Base-by-base conservation (phyloP, 23 tunicate genomes). In the Halocynthia aurantium region DNA sequence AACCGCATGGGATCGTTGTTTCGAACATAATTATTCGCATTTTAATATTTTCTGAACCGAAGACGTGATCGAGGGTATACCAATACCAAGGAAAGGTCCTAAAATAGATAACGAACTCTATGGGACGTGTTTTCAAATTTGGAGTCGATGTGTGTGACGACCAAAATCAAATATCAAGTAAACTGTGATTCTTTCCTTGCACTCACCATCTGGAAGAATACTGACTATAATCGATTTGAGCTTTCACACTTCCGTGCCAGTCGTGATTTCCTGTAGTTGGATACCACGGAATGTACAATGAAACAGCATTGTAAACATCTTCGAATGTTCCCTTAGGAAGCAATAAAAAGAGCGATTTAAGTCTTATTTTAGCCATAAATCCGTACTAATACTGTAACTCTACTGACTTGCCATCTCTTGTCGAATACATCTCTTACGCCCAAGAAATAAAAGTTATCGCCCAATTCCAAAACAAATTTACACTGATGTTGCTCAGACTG, bases 211-310 rank as follows among this genome's bases (percentile, higher is more conserved):
- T 73, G 0, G 73, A 49, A 9, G 90, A 85, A 15, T 80, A 52
- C 72, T 85, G 80, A 54, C 85, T 82, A 77, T 85, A 85, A 70
- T 85, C 90, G 73, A 85, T 83, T 76, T 85, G 90, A 20, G 90
- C 90, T 7, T 85, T 81, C 10, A 77, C 90, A 76, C 71, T 85
- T 58, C 90, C 90, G 60, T 85, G 80, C 96, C 96, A 89, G 53
- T 89, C 96, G 61, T 89, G 96, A 54, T 89, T 89, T 8, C 96
- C 96, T 62, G 83, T 84, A 7, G 88, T 84, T 7, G 84, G 84
- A 76, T 89, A 89, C 96, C 96, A 89, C 0, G 96, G 96, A 19
- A 80, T 67, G n/a, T 21, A 52, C 57, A 89, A 61, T 18, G 78
- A 72, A 7, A 78, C 63, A n/a, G 73, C 77, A 56, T 62, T 80